Percentiles rank a stretch among this genome's conserved stretches.
phyloP scores from a whole-genome alignment of 2,113 vertebrate species.

The Periophthalmodon schlosseri region DNA sequence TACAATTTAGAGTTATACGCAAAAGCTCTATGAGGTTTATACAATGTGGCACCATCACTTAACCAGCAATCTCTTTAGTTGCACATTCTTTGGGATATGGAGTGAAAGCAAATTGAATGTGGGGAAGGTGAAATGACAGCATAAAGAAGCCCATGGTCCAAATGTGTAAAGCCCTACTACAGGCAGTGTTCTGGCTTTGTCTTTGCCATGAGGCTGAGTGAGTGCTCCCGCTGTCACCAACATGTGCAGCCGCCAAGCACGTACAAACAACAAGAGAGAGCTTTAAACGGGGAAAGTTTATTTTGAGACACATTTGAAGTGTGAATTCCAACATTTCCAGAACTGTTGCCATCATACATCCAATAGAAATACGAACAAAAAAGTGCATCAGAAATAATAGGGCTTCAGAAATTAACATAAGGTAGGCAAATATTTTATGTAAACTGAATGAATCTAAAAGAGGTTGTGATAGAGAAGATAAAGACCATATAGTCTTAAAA shows the following conservation, averaged over 20 bases:
- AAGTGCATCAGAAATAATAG: neutral
- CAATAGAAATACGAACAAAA: neutral
- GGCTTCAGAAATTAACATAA: neutral
- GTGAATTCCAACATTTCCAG: neutral
- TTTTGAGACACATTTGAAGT: slow-evolving; percentile 21
- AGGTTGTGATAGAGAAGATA: neutral
- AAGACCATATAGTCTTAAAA: neutral
- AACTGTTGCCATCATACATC: neutral
- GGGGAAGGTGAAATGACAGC: slow-evolving; percentile 65
- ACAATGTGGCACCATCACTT: slow-evolving; percentile 16
- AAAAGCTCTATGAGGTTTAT: neutral
- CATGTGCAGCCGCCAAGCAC: slow-evolving; percentile 5
- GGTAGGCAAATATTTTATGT: neutral
- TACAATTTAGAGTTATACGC: neutral
- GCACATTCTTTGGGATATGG: slow-evolving; percentile 44
- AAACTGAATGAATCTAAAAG: neutral
- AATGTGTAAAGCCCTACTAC: slow-evolving; percentile 50
- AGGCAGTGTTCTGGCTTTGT: slow-evolving; percentile 56
- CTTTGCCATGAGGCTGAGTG: slow-evolving; percentile 59
- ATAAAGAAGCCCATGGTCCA: slow-evolving; percentile 38
- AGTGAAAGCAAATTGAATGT: slow-evolving; percentile 57
- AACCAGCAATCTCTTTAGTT: slow-evolving; percentile 49
- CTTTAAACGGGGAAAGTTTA: slow-evolving; percentile 29
- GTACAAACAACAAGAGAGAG: slow-evolving; percentile 21
- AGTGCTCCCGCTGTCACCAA: slow-evolving; percentile 31